These are phyloP conservation scores for Platyura marginata DNA, from an alignment of 1,140 invertebrate species.

Conservation along the genomic window DNA sequence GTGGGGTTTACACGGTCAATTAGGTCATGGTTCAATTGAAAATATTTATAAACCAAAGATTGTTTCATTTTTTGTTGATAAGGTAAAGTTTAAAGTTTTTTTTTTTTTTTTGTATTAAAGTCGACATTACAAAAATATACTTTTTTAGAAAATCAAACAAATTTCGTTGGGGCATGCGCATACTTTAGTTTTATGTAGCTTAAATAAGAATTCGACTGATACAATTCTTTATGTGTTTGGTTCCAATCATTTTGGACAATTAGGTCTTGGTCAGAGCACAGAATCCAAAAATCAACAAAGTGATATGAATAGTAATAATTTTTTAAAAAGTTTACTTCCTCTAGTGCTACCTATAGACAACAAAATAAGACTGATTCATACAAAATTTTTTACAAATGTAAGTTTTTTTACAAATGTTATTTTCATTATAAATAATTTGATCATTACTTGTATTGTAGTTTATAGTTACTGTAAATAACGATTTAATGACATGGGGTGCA, in stretches of 20 bases:
- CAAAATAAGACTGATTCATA: constrained; percentile 43
- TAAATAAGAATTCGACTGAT: constrained; percentile 25
- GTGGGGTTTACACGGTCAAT: constrained; percentile 71
- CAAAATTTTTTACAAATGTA: constrained; percentile 69
- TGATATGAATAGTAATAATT: background rate
- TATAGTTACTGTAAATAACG: constrained; percentile 43
- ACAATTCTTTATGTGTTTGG: constrained; percentile 50
- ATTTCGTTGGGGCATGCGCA: constrained; percentile 59
- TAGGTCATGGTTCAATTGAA: constrained; percentile 55
- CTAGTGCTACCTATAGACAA: constrained; percentile 31
- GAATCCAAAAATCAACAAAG: too few species aligned
- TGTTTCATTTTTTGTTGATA: constrained; percentile 28
- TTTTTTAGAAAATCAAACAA: constrained; percentile 30
- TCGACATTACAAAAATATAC: too few species aligned
- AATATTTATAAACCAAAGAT: constrained; percentile 39
- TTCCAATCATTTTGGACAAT: constrained; percentile 59
- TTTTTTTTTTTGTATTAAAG: too few species aligned
- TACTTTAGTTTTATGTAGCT: constrained; percentile 34
- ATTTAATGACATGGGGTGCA: constrained; percentile 57
- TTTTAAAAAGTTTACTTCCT: constrained; percentile 18
- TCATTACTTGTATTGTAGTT: constrained; percentile 42
- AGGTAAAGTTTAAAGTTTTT: too few species aligned
- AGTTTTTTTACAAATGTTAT: too few species aligned
- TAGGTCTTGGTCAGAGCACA: constrained; percentile 47
- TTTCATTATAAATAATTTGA: too few species aligned